phyloP scores from a whole-genome alignment of 2,113 vertebrate species.

The Tenebrosternarchus preto region DNA sequence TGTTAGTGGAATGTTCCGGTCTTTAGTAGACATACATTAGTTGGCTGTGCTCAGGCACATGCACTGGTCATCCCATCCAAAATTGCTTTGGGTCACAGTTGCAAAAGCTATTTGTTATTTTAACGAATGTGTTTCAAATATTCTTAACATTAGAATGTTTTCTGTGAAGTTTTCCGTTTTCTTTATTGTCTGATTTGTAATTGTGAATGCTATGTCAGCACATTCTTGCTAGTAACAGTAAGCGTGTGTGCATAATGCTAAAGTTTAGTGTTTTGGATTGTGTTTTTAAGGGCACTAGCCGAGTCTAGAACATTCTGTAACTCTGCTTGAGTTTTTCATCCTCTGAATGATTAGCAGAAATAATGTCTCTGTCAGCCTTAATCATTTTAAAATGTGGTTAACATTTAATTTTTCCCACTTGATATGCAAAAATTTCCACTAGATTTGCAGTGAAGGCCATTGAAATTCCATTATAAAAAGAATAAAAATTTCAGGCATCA shows the following conservation, averaged over 20 bases:
- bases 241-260: background rate
- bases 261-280: background rate
- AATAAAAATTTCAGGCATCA: constrained; percentile 99
- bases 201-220: background rate
- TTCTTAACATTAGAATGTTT: background rate
- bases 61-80: constrained; percentile 21
- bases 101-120: background rate
- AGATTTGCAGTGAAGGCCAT: constrained; percentile 99
- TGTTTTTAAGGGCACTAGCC: constrained; percentile 14
- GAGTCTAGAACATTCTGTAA: constrained; percentile 17
- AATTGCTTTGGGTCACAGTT: background rate
- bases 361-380: constrained; percentile 99
- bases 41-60: constrained; percentile 47
- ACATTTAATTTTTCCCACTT: constrained; percentile 99
- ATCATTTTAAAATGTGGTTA: constrained; percentile 99
- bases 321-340: constrained; percentile 87
- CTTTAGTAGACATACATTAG: constrained; percentile 48
- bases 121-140: background rate
- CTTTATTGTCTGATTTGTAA: background rate
- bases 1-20: constrained; percentile 58
- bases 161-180: background rate
- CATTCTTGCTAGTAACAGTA: background rate
- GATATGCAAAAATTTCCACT: constrained; percentile 99
- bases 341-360: constrained; percentile 99
- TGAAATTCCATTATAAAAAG: constrained; percentile 99